A percentile compares a stretch with the other conserved stretches of the same genome.
phyloP scores from a whole-genome alignment of 2,113 vertebrate species.

The Oreochromis aureus region DNA sequence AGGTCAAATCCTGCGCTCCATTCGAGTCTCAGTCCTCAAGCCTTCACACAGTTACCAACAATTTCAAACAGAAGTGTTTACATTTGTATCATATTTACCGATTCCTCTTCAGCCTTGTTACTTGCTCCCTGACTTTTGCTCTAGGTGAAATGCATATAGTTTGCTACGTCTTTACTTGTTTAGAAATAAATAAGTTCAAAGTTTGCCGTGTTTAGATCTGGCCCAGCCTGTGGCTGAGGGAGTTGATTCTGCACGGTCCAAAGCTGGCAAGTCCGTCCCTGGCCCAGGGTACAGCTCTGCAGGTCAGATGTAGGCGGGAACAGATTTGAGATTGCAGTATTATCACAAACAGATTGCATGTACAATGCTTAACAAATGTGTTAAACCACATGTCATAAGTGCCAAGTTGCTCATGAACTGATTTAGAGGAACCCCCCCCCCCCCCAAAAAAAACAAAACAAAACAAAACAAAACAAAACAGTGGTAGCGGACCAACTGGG shows the following conservation, averaged over 20 bases:
- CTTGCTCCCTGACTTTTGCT: neutral
- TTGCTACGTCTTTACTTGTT: neutral
- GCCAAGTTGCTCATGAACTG: neutral
- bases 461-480: neutral
- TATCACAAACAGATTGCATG: neutral
- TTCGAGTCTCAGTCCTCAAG: neutral
- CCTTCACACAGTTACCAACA: neutral
- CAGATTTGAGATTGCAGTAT: neutral
- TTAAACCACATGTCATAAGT: neutral
- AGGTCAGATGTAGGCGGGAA: neutral
- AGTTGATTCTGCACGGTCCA: neutral
- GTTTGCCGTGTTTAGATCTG: neutral
- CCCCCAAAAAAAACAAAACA: neutral
- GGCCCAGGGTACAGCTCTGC: neutral
- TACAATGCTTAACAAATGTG: neutral
- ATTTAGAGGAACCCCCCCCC: neutral
- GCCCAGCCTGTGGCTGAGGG: neutral
- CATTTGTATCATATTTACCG: neutral
- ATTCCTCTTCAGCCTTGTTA: neutral
- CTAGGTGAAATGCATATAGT: neutral
- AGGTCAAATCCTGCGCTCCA: neutral
- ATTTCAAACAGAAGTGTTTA: neutral
- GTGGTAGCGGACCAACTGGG: fast-evolving
- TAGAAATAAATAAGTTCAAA: neutral
- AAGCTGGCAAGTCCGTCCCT: neutral